Evolutionary conservation across 2,113 vertebrate species (phyloP), one percentile per base, ranked within the genome.

Genomic region (Hypanus sabinus): DNA sequence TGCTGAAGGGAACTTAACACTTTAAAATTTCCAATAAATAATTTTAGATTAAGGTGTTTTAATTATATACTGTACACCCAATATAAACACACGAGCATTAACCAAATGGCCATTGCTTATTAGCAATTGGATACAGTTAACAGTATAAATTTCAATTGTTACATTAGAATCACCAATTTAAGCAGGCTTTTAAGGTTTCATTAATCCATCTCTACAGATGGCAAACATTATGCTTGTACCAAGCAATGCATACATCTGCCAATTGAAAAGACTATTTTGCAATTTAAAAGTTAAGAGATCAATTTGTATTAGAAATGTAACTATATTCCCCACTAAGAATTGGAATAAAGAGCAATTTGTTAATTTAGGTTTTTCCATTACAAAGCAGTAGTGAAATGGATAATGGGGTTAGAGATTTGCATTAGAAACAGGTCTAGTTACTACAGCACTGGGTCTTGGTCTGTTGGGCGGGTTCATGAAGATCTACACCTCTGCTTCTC

Each of bases 401-500:
- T 92, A 91, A 68, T 94, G 57, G 75, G 93, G 87, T 75, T 62
- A 91, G 30, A 71, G 90, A 91, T 65, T 92, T 77, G 73, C 60
- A 92, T 36, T 68, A 80, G 94, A 95, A 77, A 94, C 96, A 95
- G 94, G 94, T 94, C 95, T 98, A 99, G 98, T 98, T 99, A 97
- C 97, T 98, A 97, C 98, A 99, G 96, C 98, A 99, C 96, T 98
- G 96, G 95, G 97, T 98, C 97, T 98, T 98, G 96, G 97, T 95
- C 95, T 97, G 97, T 95, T 98, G 98, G 90, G 98, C 97, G 70
- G 98, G 97, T 97, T 99, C 98, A 36, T 98, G 98, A 96, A 99
- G 98, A 96, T 99, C 98, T 96, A 99, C 99, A 85, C 98, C 98
- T 96, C 98, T 97, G 97, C 97, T 98, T 96, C 98, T 97, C 79